Evolutionary conservation across 1,140 invertebrate genomes (phyloP).

Genomic region (Samia ricini): DNA sequence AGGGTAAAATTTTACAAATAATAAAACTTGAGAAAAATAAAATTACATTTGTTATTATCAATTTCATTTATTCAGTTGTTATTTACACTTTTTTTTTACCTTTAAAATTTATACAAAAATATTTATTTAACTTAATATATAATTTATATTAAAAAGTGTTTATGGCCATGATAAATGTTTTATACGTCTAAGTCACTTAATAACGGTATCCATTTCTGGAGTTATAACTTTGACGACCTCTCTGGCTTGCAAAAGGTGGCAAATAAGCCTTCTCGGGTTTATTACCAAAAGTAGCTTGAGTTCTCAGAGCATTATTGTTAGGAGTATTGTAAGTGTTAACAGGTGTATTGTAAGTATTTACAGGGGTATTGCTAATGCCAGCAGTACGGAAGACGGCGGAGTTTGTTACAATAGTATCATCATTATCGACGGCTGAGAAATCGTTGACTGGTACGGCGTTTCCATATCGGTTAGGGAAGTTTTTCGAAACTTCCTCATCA

Average conservation of each 20-base stretch:
- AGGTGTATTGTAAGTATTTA: background rate
- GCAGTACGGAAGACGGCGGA: conserved; percentile 20
- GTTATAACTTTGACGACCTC: conserved; percentile 18
- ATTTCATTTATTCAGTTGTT: background rate
- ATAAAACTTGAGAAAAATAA: no score
- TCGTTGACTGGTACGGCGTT: background rate
- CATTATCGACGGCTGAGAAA: background rate
- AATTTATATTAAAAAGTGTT: background rate
- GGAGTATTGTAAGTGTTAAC: conserved; percentile 31
- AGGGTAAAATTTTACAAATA: no score
- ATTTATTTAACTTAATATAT: no score
- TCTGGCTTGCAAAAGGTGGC: conserved; percentile 18
- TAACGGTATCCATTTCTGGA: conserved; percentile 31
- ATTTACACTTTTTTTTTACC: background rate
- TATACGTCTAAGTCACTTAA: conserved; percentile 5
- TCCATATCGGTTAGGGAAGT: conserved; percentile 7
- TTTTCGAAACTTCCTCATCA: conserved; percentile 18
- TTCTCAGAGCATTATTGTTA: background rate
- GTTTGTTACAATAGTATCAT: conserved; percentile 38
- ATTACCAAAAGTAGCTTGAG: background rate
- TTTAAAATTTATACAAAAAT: background rate
- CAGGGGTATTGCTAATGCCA: background rate
- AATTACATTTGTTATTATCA: background rate
- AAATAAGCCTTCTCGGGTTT: conserved; percentile 25
- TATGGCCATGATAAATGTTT: background rate